A percentile compares a stretch with the other conserved stretches of the same genome.
Conservation (phyloP, 2,888 invertebrate genomes). For the Trilocha varians region DNA sequence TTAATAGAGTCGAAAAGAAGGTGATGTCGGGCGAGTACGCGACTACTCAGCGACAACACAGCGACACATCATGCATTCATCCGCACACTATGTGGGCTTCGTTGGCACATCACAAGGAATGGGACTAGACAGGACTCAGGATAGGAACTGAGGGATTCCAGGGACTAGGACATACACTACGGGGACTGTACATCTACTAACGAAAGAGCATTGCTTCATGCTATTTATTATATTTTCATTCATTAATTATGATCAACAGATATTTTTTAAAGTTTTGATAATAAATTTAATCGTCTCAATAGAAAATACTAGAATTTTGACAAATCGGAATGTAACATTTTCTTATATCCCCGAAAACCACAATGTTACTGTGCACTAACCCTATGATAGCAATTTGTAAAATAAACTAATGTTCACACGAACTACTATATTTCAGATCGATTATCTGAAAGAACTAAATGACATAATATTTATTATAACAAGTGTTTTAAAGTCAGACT, state of each 20-base stretch:
- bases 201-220: conserved; percentile 4
- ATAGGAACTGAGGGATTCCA: conserved; percentile 47
- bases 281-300: conserved; percentile 34
- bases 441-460: conserved; percentile 53
- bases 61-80: conserved; percentile 25
- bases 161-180: conserved; percentile 34
- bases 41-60: no score
- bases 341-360: conserved; percentile 49
- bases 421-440: conserved; percentile 57
- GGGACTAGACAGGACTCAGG: conserved; percentile 67
- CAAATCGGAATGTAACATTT: conserved; percentile 60
- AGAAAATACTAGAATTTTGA: conserved; percentile 39
- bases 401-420: conserved; percentile 46
- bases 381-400: conserved; percentile 44
- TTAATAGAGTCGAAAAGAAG: no score
- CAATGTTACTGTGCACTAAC: conserved; percentile 41
- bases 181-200: conserved; percentile 9
- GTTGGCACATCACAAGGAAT: conserved; percentile 64
- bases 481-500: conserved; percentile 71
- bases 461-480: conserved; percentile 46
- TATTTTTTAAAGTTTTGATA: conserved; percentile 13
- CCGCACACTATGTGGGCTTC: conserved; percentile 48
- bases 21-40: no score
- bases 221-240: no score
- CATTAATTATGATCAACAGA: neutral